Conservation (phyloP, 2,888 invertebrate genomes). For the Euplexia lucipara region DNA sequence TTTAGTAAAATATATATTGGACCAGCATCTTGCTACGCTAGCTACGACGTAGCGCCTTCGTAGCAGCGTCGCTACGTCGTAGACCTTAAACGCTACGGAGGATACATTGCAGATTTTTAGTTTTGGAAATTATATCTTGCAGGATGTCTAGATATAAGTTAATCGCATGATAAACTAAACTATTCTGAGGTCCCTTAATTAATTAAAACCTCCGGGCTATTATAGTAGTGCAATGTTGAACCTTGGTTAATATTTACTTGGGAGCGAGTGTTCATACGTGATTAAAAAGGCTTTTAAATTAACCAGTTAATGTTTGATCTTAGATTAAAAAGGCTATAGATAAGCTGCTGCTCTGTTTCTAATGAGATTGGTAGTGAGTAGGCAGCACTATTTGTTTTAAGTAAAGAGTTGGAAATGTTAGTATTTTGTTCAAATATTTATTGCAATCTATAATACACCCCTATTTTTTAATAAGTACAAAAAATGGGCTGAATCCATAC, state of each 20-base stretch:
- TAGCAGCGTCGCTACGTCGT: conserved; percentile 43
- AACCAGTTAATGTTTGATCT: conserved; percentile 30
- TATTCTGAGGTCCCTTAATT: no score
- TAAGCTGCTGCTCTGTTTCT: conserved; percentile 13
- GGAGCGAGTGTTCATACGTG: conserved; percentile 36
- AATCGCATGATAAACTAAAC: no score
- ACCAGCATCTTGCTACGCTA: conserved; percentile 18
- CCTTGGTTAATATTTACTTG: conserved; percentile 49
- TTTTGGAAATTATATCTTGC: no score
- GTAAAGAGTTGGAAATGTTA: background rate
- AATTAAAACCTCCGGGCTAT: no score
- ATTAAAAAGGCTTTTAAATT: conserved; percentile 34
- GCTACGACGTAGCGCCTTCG: conserved; percentile 47
- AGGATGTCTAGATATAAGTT: no score
- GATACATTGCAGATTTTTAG: conserved; percentile 27
- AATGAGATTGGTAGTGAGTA: conserved; percentile 3
- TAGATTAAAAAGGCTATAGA: conserved; percentile 40
- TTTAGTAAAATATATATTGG: conserved; percentile 5
- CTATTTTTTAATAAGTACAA: no score
- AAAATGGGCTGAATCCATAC: no score
- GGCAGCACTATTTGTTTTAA: background rate
- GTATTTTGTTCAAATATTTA: no score
- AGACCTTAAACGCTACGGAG: conserved; percentile 36
- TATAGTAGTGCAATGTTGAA: conserved; percentile 36
- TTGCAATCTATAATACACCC: no score